phyloP scores from a whole-genome alignment of 1,140 invertebrate genomes.

The Lordiphosa stackelbergi region DNA sequence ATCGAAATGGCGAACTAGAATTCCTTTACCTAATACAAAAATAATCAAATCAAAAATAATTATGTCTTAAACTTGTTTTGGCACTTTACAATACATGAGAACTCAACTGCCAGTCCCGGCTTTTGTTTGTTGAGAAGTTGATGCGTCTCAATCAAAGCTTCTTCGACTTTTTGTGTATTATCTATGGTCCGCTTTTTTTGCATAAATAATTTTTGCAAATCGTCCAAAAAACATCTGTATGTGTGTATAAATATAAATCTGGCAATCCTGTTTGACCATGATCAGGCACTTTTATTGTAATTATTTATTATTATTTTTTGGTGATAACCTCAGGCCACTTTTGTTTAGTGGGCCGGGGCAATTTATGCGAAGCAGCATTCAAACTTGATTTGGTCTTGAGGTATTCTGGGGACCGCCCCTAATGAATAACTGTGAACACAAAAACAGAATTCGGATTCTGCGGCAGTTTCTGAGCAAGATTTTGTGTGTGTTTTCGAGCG shows the following conservation, averaged over 20 bases:
- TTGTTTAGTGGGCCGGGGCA: constrained; percentile 13
- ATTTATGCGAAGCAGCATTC: constrained; percentile 35
- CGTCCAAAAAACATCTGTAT: constrained; percentile 4
- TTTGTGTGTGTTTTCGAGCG: constrained; percentile 3
- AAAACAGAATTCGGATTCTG: constrained; percentile 4
- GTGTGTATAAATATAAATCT: constrained; percentile 18
- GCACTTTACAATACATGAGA: constrained; percentile 32
- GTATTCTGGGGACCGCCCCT: not conserved
- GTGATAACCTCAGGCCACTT: constrained; percentile 19
- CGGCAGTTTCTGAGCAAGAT: constrained; percentile 5
- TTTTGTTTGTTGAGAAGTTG: constrained; percentile 7
- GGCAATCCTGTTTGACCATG: constrained; percentile 56
- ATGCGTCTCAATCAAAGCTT: constrained; percentile 23
- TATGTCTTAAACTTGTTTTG: constrained; percentile 41
- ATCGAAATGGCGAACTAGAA: constrained; percentile 11
- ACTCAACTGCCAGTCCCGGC: constrained; percentile 1
- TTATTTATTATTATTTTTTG: constrained; percentile 41
- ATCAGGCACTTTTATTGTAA: constrained; percentile 57
- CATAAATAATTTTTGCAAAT: constrained; percentile 56
- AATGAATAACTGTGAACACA: constrained; percentile 26
- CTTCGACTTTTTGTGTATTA: constrained; percentile 20
- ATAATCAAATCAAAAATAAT: constrained; percentile 13
- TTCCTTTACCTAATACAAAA: constrained; percentile 8
- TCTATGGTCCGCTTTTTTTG: constrained; percentile 54
- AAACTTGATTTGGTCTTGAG: constrained; percentile 28